Evolutionary conservation across 2,113 vertebrate species (phyloP), one percentile per base, ranked within the genome.

Genomic region (Salminus brasiliensis): DNA sequence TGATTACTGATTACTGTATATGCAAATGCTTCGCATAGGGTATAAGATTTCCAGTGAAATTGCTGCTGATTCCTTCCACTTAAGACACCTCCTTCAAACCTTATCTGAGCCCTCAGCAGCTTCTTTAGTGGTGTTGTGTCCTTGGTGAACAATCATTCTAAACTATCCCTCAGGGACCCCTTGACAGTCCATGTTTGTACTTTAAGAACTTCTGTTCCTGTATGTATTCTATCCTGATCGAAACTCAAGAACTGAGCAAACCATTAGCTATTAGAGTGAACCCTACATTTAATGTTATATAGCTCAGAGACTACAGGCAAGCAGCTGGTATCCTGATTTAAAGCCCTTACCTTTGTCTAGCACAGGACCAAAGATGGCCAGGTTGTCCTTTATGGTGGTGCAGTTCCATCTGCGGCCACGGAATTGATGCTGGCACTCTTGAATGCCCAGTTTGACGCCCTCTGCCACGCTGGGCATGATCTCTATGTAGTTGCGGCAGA

Each of bases 391-490:
- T 85, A 99, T 88, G 0, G 97, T 99, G 0, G 98, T 99, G 89
- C 98, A 99, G 87, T 99, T 99, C 98, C 98, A 99, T 72, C 98
- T 94, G 6, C 98, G 93, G 9, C 98, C 98, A 0, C 98, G 95
- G 86, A 99, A 99, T 68, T 99, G 98, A 87, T 99, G 96, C 69
- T 99, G 98, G 79, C 97, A 99, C 78, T 99, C 98, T 84, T 97
- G 96, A 83, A 99, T 97, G 69, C 97, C 96, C 3, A 98, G 95
- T 90, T 97, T 98, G n/a, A 99, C 95, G 0, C 98, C 98, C 81
- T 99, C 97, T 0, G 98, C 98, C 74, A 99, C 97, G 0, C 97
- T 98, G 88, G 97, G 97, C 97, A 99, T 99, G 91, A 99, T 98
- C 87, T 99, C 97, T 88, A 98, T 94, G 11, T 99, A 98, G 93